Base-by-base conservation (phyloP, 2,888 invertebrate genomes). In the Trichacis sp. region DNA sequence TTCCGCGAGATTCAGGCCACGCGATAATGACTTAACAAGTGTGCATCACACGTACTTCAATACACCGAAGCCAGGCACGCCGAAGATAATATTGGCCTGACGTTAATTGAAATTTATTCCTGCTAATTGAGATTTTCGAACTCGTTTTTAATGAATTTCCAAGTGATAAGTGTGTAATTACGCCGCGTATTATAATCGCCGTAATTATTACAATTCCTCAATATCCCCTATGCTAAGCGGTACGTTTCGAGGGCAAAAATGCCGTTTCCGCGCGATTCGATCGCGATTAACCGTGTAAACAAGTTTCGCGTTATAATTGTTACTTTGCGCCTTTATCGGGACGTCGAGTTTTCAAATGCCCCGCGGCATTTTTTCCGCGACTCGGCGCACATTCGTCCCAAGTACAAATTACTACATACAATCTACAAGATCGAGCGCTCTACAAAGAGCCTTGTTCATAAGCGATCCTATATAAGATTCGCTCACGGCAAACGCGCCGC, bases 401-500 rank as follows among this genome's bases (percentile, higher is more conserved):
- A 24, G 29, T 14, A 46, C 46, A 46, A 46, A 46, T 46, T 46
- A 63, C 64, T 68, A 59, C 64, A 73, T 62, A 69, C 73, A 71
- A 75, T 68, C 73, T 72, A 71, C 72, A 70, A 70, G 71, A 77
- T 76, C 77, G 71, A 64, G 56, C 60, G 59, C 66, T 73, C 71
- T 69, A 68, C 70, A 73, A 73, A 74, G 71, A 69, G 59, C 69
- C 68, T 69, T 75, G 40, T 40, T 15, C 40, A 40, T 40, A 40
- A 40, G 67, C 71, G 75, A 77, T 78, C 70, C 64, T 57, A 24
- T 24, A 24, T 24, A 60, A 73, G 77, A 76, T 77, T 77, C 76
- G 75, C 69, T 73, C 71, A 72, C 71, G 75, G 71, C 73, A 68
- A 68, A 68, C 61, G 61, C 61, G 55, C 51, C 72, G 69, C 65